Percentiles rank a stretch among this genome's conserved stretches.
phyloP scores from a whole-genome alignment of 2,113 vertebrate genomes.

The Miniopterus natalensis region DNA sequence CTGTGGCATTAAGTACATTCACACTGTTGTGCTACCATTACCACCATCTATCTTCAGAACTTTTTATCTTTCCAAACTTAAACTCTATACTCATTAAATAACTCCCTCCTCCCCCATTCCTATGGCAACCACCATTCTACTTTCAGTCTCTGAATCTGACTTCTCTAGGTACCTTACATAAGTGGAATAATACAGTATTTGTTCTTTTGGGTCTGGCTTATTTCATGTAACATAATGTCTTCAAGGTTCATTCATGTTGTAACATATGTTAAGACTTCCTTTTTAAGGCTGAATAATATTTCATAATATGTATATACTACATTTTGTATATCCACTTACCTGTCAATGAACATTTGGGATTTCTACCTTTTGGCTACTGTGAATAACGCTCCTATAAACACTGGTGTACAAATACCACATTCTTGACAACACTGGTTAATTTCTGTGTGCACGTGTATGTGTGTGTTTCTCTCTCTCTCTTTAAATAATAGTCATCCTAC shows the following conservation, averaged over 20 bases:
- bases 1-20: not conserved
- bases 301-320: not conserved
- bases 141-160: not conserved
- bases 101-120: not conserved
- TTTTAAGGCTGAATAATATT: not conserved
- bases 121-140: not conserved
- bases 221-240: conserved; percentile 4
- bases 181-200: not conserved
- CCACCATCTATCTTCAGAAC: not conserved
- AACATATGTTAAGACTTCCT: not conserved
- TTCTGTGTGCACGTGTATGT: not conserved
- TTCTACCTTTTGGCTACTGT: not conserved
- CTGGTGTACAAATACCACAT: not conserved
- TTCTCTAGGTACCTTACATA: not conserved
- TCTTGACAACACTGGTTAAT: not conserved
- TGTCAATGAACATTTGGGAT: not conserved
- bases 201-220: not conserved
- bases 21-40: not conserved
- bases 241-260: not conserved
- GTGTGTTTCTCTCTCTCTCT: not conserved
- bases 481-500: not conserved
- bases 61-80: not conserved
- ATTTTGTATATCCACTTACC: not conserved
- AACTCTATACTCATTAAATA: not conserved
- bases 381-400: not conserved